Conservation (phyloP, 2,113 vertebrate species). For the Pithys albifrons region DNA sequence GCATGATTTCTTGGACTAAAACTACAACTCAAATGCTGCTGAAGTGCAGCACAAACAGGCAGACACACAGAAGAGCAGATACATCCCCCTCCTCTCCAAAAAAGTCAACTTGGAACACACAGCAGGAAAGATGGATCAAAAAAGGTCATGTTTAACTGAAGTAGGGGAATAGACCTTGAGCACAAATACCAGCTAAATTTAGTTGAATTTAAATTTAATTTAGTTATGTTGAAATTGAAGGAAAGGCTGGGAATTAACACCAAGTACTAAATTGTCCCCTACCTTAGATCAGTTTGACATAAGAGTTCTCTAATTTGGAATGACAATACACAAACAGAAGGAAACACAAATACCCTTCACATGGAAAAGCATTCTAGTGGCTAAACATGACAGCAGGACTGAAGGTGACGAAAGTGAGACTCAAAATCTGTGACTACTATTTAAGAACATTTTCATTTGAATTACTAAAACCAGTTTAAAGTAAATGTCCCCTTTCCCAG, state of each 20-base stretch:
- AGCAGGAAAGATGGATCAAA: neutral
- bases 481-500: neutral
- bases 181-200: neutral
- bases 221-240: neutral
- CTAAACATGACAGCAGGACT: neutral
- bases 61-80: neutral
- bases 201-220: neutral
- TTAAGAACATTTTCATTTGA: neutral
- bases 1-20: conserved; percentile 24
- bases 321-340: neutral
- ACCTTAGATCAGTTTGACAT: neutral
- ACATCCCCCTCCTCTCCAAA: neutral
- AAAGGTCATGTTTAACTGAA: neutral
- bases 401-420: neutral
- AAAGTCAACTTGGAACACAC: neutral
- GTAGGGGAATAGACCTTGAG: neutral
- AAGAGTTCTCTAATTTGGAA: neutral
- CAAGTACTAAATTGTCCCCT: neutral
- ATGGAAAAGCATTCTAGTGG: neutral
- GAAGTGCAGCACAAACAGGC: neutral
- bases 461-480: neutral
- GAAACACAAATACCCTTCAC: neutral
- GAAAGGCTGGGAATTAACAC: neutral
- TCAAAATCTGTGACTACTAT: neutral
- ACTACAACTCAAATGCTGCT: neutral